Conservation (phyloP, 1,140 invertebrate genomes). For the Rhyzopertha dominica region DNA sequence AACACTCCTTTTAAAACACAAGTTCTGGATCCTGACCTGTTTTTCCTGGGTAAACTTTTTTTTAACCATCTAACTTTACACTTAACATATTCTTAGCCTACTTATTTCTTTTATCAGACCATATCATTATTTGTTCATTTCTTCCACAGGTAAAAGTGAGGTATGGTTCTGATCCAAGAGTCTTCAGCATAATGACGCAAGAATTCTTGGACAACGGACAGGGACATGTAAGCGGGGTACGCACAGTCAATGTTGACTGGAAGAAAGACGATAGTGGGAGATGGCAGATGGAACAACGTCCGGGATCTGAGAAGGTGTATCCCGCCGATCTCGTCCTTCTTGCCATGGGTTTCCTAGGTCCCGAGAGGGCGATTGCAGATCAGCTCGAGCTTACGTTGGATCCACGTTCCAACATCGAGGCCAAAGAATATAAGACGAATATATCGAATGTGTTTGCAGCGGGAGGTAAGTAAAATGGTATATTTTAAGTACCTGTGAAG, state of each 20-base stretch:
- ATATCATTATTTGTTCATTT: no score
- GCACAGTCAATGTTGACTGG: conserved; percentile 90
- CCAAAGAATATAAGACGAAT: conserved; percentile 77
- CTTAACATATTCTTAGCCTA: no score
- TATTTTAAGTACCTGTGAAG: no score
- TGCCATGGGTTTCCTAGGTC: conserved; percentile 98
- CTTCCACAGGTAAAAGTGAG: conserved; percentile 58
- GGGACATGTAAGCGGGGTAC: conserved; percentile 84
- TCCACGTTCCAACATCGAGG: conserved; percentile 88
- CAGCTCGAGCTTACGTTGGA: conserved; percentile 84
- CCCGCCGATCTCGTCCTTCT: conserved; percentile 90
- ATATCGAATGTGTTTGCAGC: conserved; percentile 89
- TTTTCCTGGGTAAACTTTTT: no score
- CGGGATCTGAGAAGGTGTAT: conserved; percentile 75
- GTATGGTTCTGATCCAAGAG: conserved; percentile 88
- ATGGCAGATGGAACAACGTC: conserved; percentile 91
- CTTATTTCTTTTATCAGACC: no score
- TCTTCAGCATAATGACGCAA: conserved; percentile 91
- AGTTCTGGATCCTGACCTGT: no score
- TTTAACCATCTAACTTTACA: no score
- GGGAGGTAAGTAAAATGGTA: conserved; percentile 84
- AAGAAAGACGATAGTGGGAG: conserved; percentile 83
- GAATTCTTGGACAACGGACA: conserved; percentile 91
- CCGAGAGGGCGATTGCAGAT: conserved; percentile 82
- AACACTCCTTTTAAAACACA: no score